Conservation (phyloP, 2,888 invertebrate genomes). For the Zygogramma bicolorata region DNA sequence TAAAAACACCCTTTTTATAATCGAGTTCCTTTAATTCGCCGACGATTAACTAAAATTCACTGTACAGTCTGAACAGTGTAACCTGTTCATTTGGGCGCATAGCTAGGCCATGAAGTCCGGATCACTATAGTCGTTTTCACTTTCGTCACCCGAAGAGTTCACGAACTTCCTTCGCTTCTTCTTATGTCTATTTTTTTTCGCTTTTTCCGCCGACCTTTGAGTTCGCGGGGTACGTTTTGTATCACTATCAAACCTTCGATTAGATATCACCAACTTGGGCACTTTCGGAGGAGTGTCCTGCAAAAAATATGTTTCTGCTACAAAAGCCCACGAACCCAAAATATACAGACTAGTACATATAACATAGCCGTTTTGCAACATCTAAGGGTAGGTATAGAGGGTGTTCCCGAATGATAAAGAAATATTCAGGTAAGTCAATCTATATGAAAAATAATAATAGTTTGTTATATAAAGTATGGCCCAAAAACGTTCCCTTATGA, state of each 20-base stretch:
- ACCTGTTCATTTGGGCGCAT: slow-evolving; percentile 44
- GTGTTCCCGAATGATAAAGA: too few species aligned
- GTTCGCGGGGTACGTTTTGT: slow-evolving; percentile 63
- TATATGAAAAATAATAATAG: too few species aligned
- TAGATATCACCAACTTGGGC: slow-evolving; percentile 69
- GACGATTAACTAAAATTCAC: slow-evolving; percentile 55
- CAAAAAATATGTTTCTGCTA: slow-evolving; percentile 27
- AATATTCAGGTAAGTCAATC: too few species aligned
- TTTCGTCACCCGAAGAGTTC: slow-evolving; percentile 72
- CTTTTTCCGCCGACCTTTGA: slow-evolving; percentile 65
- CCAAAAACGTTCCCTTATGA: too few species aligned
- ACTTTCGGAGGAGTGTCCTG: slow-evolving; percentile 66
- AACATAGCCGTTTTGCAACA: too few species aligned
- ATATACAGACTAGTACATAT: too few species aligned
- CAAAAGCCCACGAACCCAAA: not conserved
- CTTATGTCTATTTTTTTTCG: slow-evolving; percentile 68
- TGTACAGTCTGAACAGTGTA: slow-evolving; percentile 59
- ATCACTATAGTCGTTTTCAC: slow-evolving; percentile 76
- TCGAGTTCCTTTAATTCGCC: slow-evolving; percentile 48
- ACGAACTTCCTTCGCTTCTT: slow-evolving; percentile 71
- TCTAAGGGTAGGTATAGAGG: too few species aligned
- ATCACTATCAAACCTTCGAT: slow-evolving; percentile 65
- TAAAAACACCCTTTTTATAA: slow-evolving; percentile 42
- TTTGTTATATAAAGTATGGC: too few species aligned
- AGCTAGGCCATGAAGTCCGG: slow-evolving; percentile 67